Evolutionary conservation across 2,797 vertebrate genomes (phyloP).

Genomic region (Echiichthys vipera): DNA sequence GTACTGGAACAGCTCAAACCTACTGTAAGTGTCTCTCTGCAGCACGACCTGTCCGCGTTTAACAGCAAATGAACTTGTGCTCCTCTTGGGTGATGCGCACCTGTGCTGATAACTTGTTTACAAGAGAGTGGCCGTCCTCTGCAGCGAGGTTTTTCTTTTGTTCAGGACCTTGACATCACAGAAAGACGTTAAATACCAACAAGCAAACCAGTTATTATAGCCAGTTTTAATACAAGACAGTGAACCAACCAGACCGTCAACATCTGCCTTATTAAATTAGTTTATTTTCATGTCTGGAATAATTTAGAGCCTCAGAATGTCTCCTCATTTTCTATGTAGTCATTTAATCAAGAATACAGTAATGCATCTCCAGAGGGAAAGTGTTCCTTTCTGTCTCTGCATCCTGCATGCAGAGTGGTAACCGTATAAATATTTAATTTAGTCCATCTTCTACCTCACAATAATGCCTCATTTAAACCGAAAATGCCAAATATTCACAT

Average conservation of each 20-base stretch:
- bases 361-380: conserved; percentile 36
- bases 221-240: neutral
- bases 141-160: conserved; percentile 11
- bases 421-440: conserved; percentile 69
- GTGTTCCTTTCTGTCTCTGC: conserved; percentile 17
- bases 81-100: conserved; percentile 42
- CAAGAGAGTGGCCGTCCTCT: conserved; percentile 8
- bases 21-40: conserved; percentile 75
- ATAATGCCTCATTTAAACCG: conserved; percentile 51
- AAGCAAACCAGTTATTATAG: neutral
- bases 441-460: conserved; percentile 30
- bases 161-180: neutral
- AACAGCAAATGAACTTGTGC: neutral
- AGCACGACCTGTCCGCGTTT: neutral
- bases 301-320: neutral
- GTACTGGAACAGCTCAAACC: conserved; percentile 86
- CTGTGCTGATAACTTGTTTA: conserved; percentile 49
- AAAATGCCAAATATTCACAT: too few relatives aligned
- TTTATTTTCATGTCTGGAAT: neutral
- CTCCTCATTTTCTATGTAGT: neutral
- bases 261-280: neutral
- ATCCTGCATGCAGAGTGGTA: conserved; percentile 52
- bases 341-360: conserved; percentile 28
- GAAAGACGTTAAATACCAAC: neutral
- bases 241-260: neutral